These are phyloP conservation scores for Muschampia plurimacula DNA, from an alignment of 2,888 invertebrate genomes.

Conservation along the genomic window DNA sequence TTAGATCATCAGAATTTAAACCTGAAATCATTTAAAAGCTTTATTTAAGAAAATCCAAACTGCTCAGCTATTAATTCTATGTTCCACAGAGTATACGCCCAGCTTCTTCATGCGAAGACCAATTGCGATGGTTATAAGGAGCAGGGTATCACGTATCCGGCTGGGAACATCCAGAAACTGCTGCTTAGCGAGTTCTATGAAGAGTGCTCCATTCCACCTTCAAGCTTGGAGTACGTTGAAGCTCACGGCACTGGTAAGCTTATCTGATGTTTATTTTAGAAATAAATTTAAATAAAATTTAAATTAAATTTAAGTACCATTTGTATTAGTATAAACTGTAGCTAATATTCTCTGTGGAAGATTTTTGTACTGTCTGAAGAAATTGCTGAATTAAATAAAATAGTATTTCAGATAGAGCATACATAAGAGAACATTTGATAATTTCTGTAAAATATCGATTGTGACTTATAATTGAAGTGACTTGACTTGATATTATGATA, in stretches of 20 bases:
- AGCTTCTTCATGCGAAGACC: slow-evolving; percentile 91
- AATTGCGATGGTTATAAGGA: slow-evolving; percentile 93
- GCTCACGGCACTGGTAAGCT: slow-evolving; percentile 93
- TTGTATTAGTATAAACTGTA: too few species aligned
- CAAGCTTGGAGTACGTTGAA: slow-evolving; percentile 91
- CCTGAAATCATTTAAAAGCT: not conserved
- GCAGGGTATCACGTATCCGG: slow-evolving; percentile 89
- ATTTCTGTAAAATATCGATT: too few species aligned
- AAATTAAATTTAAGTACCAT: too few species aligned
- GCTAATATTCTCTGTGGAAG: too few species aligned
- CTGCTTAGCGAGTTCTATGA: slow-evolving; percentile 88
- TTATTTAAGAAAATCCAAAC: not conserved
- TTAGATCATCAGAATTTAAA: not conserved
- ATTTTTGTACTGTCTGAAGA: too few species aligned
- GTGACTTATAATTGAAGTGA: too few species aligned
- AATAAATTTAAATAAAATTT: not conserved
- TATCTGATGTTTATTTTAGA: not conserved
- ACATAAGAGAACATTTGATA: too few species aligned
- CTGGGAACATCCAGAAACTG: slow-evolving; percentile 87
- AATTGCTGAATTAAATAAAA: too few species aligned
- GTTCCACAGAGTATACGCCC: slow-evolving; percentile 86
- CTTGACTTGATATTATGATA: too few species aligned
- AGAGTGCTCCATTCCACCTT: slow-evolving; percentile 90
- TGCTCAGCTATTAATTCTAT: not conserved
- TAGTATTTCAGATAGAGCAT: too few species aligned